phyloP scores from a whole-genome alignment of 1,140 invertebrate species.

The Nephila pilipes region DNA sequence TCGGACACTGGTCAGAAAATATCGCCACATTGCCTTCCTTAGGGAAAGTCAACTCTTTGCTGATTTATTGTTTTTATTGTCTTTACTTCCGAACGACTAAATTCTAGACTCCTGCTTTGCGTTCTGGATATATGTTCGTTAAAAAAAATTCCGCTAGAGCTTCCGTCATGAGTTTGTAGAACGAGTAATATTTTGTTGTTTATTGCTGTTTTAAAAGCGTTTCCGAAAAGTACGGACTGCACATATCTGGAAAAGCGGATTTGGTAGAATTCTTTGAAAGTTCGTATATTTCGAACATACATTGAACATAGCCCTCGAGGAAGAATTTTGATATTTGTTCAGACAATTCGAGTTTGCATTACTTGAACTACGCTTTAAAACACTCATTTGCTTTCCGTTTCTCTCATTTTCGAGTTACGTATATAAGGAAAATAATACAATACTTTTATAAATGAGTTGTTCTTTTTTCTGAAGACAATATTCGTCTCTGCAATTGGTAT shows the following conservation, averaged over 20 bases:
- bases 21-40: neutral
- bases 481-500: too few species aligned
- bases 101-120: neutral
- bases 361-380: too few species aligned
- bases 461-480: too few species aligned
- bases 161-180: neutral
- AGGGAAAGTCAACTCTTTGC: neutral
- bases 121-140: neutral
- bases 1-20: conserved; percentile 33
- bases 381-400: too few species aligned
- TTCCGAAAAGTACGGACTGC: neutral
- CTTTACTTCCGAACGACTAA: neutral
- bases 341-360: too few species aligned
- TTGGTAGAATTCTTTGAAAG: neutral
- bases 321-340: too few species aligned
- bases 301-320: too few species aligned
- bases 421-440: too few species aligned
- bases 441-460: too few species aligned
- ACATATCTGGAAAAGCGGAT: neutral
- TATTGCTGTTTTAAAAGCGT: neutral
- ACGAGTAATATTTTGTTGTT: neutral
- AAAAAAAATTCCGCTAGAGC: neutral
- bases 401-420: too few species aligned
- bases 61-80: neutral
- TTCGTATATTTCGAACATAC: neutral